Percentiles rank a stretch among this genome's conserved stretches.
Evolutionary conservation across 2,113 vertebrate species (phyloP).

Genomic region (Stomatorhinus ivindoensis): DNA sequence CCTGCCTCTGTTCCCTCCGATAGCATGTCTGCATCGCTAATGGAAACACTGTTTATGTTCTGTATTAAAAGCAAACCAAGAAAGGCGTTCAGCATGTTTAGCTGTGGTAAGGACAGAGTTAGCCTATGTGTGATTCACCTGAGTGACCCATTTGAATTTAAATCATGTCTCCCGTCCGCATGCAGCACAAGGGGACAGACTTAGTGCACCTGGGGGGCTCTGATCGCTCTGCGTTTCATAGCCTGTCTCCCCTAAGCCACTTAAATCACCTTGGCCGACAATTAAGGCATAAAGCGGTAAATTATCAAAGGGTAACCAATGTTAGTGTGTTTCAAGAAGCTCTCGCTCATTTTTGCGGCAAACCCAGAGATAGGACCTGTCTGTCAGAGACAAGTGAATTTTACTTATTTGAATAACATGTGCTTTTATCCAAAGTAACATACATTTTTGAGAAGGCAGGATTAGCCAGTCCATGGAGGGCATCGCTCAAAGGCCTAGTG

Average conservation of each 20-base stretch:
- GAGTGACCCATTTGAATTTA: not conserved
- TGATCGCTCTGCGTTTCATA: not conserved
- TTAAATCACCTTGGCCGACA: not conserved
- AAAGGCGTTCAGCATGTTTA: not conserved
- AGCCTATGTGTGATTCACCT: not conserved
- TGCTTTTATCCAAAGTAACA: not conserved
- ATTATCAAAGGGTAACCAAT: not conserved
- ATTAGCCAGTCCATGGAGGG: not conserved
- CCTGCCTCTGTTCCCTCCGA: not conserved
- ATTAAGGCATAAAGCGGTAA: not conserved
- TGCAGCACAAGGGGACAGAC: not conserved
- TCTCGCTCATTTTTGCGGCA: not conserved
- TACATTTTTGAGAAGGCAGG: not conserved
- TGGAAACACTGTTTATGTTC: not conserved
- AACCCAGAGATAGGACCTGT: not conserved
- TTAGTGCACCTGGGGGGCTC: not conserved
- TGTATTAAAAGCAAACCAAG: not conserved
- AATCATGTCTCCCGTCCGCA: not conserved
- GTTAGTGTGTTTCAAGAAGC: not conserved
- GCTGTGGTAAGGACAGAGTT: not conserved
- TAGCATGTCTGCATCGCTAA: not conserved
- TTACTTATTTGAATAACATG: not conserved
- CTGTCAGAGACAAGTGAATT: not conserved
- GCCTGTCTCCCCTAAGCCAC: not conserved
- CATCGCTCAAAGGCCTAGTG: not conserved